Conservation (phyloP, 2,113 vertebrate species). For the Anser cygnoides region DNA sequence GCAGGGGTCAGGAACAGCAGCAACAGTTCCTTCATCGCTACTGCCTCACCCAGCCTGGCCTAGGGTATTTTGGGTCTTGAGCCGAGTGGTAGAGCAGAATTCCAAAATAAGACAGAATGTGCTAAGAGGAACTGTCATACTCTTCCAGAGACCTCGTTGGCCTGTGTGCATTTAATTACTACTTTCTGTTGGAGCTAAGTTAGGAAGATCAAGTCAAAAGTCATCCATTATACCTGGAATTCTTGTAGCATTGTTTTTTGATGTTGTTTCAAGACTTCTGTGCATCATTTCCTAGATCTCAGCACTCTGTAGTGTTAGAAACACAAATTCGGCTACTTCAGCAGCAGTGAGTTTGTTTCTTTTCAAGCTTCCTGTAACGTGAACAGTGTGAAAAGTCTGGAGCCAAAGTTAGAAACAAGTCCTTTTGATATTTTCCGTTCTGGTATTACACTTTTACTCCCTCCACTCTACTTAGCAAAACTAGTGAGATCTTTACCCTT, state of each 20-base stretch:
- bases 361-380: not conserved
- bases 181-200: not conserved
- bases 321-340: not conserved
- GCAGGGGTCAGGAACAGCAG: not conserved
- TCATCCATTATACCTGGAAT: not conserved
- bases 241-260: not conserved
- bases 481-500: not conserved
- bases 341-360: not conserved
- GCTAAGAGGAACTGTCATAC: not conserved
- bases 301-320: not conserved
- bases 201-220: not conserved
- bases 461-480: not conserved
- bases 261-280: not conserved
- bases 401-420: not conserved
- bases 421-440: not conserved
- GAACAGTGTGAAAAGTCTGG: not conserved
- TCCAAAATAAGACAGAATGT: not conserved
- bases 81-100: not conserved
- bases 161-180: not conserved
- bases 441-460: rapidly evolving
- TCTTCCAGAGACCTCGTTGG: not conserved
- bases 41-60: not conserved
- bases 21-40: not conserved
- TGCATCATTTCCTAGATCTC: not conserved
- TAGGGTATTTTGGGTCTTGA: not conserved